Percentiles rank a stretch among this genome's conserved stretches.
Conservation (phyloP, 2,113 vertebrate species). For the Tautogolabrus adspersus region DNA sequence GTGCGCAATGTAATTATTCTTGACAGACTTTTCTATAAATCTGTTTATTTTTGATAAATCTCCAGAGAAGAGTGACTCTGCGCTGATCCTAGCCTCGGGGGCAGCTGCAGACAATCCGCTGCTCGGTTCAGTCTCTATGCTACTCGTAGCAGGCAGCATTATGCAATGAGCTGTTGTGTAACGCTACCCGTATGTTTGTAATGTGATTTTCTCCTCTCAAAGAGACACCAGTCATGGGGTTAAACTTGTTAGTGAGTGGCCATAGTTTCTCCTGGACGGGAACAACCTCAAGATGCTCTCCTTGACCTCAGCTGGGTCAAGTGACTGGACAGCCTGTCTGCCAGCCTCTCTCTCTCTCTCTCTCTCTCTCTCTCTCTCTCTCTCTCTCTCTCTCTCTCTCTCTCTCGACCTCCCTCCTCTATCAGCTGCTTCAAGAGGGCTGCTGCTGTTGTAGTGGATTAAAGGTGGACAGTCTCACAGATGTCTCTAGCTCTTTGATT, state of each 20-base stretch:
- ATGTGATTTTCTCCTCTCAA: conserved; percentile 69
- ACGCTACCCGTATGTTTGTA: conserved; percentile 65
- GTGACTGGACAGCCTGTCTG: conserved; percentile 14
- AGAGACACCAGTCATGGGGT: conserved; percentile 62
- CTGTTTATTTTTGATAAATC: conserved; percentile 11
- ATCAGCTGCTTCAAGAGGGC: conserved; percentile 27
- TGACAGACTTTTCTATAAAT: conserved; percentile 1
- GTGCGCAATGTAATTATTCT: background rate
- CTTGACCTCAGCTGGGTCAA: conserved; percentile 36
- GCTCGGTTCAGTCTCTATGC: conserved; percentile 44
- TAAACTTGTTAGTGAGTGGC: conserved; percentile 61
- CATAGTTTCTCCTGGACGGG: conserved; percentile 10
- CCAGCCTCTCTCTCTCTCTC: conserved; percentile 5
- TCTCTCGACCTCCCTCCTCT: background rate
- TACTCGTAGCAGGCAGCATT: conserved; percentile 59
- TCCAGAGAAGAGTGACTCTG: conserved; percentile 24
- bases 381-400: conserved; percentile 13
- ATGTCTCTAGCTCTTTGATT: background rate
- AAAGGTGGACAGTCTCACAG: conserved; percentile 20
- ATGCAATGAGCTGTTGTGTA: conserved; percentile 77
- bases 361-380: background rate
- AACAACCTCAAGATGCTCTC: conserved; percentile 29
- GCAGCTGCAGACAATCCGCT: conserved; percentile 56
- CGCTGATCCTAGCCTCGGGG: conserved; percentile 16
- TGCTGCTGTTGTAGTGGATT: conserved; percentile 27